These are phyloP conservation scores for Thera obeliscata DNA, from an alignment of 2,888 invertebrate genomes.

Conservation along the genomic window DNA sequence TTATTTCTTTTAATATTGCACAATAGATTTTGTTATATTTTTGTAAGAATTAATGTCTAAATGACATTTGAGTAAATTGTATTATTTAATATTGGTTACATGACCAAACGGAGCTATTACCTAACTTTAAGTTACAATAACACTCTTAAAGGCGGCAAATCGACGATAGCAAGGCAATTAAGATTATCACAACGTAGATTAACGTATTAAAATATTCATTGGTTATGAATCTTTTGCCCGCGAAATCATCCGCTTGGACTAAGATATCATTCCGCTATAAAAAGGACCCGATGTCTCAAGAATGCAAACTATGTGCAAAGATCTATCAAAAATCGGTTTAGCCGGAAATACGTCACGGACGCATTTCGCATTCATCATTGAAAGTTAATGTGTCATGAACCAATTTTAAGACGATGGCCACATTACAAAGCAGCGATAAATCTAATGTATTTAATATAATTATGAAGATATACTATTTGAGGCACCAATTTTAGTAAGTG, in stretches of 20 bases:
- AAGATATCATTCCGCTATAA: too few species aligned
- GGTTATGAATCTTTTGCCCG: neutral
- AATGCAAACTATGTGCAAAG: neutral
- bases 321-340: neutral
- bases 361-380: neutral
- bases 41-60: neutral
- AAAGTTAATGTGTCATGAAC: neutral
- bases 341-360: neutral
- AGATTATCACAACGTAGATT: conserved; percentile 16
- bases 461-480: neutral
- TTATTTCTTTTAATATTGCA: neutral
- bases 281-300: too few species aligned
- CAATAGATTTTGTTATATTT: neutral
- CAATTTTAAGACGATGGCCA: neutral
- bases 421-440: neutral
- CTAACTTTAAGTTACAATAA: conserved; percentile 30
- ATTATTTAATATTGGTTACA: conserved; percentile 11
- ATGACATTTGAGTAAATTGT: conserved; percentile 1
- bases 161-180: conserved; percentile 18
- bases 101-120: conserved; percentile 19
- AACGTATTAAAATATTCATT: neutral
- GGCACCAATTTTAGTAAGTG: neutral
- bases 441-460: neutral
- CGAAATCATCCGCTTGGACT: neutral
- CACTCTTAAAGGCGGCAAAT: conserved; percentile 20